These are phyloP conservation scores for Oryzias curvinotus DNA, from an alignment of 2,113 vertebrate genomes.

Conservation along the genomic window DNA sequence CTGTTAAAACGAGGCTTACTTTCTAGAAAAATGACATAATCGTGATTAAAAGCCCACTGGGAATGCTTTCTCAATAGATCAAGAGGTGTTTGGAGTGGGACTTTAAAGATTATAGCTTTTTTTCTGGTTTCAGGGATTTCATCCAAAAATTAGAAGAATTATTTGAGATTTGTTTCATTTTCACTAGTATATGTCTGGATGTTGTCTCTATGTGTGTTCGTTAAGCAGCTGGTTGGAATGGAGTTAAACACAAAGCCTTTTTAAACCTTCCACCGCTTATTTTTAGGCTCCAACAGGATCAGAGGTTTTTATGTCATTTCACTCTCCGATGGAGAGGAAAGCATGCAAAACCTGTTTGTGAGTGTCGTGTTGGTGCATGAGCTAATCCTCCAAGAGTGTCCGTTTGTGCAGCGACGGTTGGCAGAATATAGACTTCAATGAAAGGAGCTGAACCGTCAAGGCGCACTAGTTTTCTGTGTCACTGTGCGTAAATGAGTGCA, in stretches of 20 bases:
- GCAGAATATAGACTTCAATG: slow-evolving; percentile 20
- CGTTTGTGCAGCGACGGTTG: slow-evolving; percentile 12
- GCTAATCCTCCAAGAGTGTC: slow-evolving; percentile 23
- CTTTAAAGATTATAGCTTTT: too few relatives aligned
- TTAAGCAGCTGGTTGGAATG: neutral
- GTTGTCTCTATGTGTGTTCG: neutral
- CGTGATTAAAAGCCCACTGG: too few relatives aligned
- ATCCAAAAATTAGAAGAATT: too few relatives aligned
- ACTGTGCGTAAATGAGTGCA: neutral
- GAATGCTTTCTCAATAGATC: too few relatives aligned
- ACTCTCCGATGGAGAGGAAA: slow-evolving; percentile 44
- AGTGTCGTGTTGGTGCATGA: slow-evolving; percentile 29
- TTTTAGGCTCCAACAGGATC: slow-evolving; percentile 43
- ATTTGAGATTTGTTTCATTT: too few relatives aligned
- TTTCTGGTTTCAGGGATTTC: too few relatives aligned
- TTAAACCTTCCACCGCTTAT: slow-evolving; percentile 13
- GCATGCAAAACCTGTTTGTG: slow-evolving; percentile 24
- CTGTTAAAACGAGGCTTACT: too few relatives aligned
- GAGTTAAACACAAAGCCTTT: too few relatives aligned
- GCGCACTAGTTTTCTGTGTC: slow-evolving; percentile 6
- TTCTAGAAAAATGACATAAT: too few relatives aligned
- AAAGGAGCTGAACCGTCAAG: slow-evolving; percentile 17
- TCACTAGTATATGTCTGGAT: neutral
- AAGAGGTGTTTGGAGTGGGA: too few relatives aligned
- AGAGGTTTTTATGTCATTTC: slow-evolving; percentile 48